Evolutionary conservation across 2,888 invertebrate species (phyloP).

Genomic region (Drosophila mayaguana): DNA sequence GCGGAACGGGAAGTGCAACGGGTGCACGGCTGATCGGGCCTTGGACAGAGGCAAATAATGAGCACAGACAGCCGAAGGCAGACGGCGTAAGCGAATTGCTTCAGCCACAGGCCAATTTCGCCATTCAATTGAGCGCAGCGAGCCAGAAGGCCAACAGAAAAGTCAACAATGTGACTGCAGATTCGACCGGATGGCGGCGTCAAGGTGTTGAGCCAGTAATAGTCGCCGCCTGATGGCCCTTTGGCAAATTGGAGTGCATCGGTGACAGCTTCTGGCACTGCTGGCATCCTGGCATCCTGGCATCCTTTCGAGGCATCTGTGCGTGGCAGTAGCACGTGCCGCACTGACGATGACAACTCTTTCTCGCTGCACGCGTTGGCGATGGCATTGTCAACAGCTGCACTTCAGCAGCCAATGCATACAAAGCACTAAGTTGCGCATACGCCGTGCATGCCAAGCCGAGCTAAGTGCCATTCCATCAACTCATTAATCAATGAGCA

Average conservation of each 20-base stretch:
- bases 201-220: conserved; percentile 50
- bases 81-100: neutral
- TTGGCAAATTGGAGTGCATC: conserved; percentile 48
- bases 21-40: neutral
- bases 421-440: conserved; percentile 48
- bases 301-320: conserved; percentile 19
- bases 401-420: conserved; percentile 43
- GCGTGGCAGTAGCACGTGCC: conserved; percentile 34
- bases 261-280: neutral
- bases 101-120: conserved; percentile 8
- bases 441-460: conserved; percentile 43
- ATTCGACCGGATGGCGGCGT: conserved; percentile 16
- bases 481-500: conserved; percentile 65
- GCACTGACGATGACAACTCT: conserved; percentile 42
- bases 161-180: conserved; percentile 12
- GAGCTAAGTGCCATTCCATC: conserved; percentile 21
- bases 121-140: conserved; percentile 43
- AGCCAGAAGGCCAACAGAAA: conserved; percentile 16
- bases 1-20: neutral
- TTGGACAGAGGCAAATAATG: conserved; percentile 19
- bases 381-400: conserved; percentile 31
- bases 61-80: conserved; percentile 1
- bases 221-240: conserved; percentile 16
- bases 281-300: conserved; percentile 15
- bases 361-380: conserved; percentile 31